Evolutionary conservation across 2,113 vertebrate species (phyloP), one percentile per base, ranked within the genome.

Genomic region (Odocoileus virginianus): DNA sequence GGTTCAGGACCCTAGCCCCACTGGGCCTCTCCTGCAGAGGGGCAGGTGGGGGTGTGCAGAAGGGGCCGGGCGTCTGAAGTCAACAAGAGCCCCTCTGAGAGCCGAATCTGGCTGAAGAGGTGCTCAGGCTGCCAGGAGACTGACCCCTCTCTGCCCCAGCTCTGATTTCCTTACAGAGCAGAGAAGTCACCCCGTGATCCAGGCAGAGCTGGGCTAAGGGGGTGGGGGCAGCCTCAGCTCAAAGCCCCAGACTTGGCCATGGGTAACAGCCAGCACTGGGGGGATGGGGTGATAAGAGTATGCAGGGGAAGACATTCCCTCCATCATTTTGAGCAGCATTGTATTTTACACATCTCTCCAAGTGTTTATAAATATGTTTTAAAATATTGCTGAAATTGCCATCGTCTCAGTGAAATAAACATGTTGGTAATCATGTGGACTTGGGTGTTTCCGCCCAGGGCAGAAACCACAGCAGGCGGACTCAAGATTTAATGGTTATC

Each of bases 11-110:
- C 21, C 71, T 13, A 4, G 16, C 3, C 12, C 50, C 5, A 0
- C 14, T 5, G 10, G n/a, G 6, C 23, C 61, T 54, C 64, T 27
- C 1, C 16, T 2, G 27, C 76, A 57, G 6, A 6, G 16, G 45
- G 14, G 4, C 7, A 4, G 14, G 2, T 36, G 25, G 5, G 43
- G n/a, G 23, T 25, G 3, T 36, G n/a, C 8, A 10, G 25, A 54
- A 12, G 55, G 30, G 27, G 3, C 1, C 0, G 0, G 6, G 21
- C 0, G 3, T n/a, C 45, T 21, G 2, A 30, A 25, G 33, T 7
- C 19, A 40, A 43, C 0, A 0, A 0, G 30, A 11, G 2, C 5
- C 8, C 25, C 60, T 50, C 71, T 8, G 76, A 25, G 23, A 0
- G 8, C 85, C 1, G 1, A 45, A 6, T 28, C 60, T n/a, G 11